These are phyloP conservation scores for Manduca sexta DNA, from an alignment of 1,140 invertebrate genomes.

Conservation along the genomic window DNA sequence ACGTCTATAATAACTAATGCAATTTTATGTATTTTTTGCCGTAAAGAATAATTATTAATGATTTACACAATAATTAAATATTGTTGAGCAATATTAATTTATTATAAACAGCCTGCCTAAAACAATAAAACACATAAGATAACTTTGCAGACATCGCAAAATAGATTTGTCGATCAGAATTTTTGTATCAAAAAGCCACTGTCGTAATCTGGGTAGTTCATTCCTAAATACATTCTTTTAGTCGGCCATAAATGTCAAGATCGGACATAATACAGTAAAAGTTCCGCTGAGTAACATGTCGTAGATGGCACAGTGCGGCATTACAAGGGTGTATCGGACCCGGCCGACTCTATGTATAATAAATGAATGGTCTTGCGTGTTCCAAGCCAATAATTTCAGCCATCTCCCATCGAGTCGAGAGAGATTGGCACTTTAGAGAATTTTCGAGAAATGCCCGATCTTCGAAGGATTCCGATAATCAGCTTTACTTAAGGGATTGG, in stretches of 20 bases:
- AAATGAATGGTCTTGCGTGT: slow-evolving; percentile 47
- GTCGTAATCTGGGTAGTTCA: slow-evolving; percentile 57
- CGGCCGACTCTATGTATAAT: slow-evolving; percentile 36
- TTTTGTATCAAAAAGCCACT: slow-evolving; percentile 48
- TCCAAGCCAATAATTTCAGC: slow-evolving; percentile 47
- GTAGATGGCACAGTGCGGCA: slow-evolving; percentile 27
- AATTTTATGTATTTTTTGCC: no score
- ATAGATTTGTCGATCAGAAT: slow-evolving; percentile 46
- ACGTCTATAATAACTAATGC: no score
- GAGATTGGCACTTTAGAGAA: slow-evolving; percentile 63
- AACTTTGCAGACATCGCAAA: slow-evolving; percentile 45
- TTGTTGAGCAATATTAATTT: no score
- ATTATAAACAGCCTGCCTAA: no score
- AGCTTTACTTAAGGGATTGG: slow-evolving; percentile 69
- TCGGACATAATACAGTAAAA: slow-evolving; percentile 38
- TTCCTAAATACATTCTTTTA: slow-evolving; percentile 60
- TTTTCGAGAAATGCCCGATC: slow-evolving; percentile 43
- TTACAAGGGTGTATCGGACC: slow-evolving; percentile 2
- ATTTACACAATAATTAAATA: no score
- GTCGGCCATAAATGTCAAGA: slow-evolving; percentile 53
- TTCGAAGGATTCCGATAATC: slow-evolving; percentile 58
- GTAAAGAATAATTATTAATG: no score
- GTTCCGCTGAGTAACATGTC: slow-evolving; percentile 12
- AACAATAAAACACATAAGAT: no score
- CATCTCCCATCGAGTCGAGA: slow-evolving; percentile 26